These are phyloP conservation scores for Pelusios castaneus DNA, from an alignment of 2,113 vertebrate genomes.

Conservation along the genomic window DNA sequence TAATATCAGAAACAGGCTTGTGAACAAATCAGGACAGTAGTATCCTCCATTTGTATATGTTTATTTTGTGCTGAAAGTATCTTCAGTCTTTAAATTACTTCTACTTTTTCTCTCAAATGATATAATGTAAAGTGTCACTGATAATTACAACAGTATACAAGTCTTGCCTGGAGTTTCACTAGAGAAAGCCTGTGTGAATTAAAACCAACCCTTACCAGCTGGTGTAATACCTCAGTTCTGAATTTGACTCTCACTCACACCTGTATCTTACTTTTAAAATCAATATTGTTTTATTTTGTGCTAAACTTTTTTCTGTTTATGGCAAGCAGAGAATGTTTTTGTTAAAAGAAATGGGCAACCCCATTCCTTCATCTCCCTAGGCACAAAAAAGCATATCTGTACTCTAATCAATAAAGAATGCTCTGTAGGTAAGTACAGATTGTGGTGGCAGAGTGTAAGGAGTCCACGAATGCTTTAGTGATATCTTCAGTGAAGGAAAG, in stretches of 20 bases:
- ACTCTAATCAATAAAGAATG: constrained; percentile 53
- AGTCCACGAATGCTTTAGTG: constrained; percentile 74
- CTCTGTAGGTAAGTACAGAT: constrained; percentile 60
- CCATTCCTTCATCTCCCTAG: not conserved
- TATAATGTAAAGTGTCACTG: not conserved
- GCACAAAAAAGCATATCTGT: constrained; percentile 28
- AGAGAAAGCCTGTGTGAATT: not conserved
- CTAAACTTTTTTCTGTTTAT: not conserved
- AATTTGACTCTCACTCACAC: not conserved
- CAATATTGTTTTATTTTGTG: not conserved
- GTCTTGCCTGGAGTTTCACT: not conserved
- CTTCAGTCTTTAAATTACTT: not conserved
- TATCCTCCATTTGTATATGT: not conserved
- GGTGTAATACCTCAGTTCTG: not conserved
- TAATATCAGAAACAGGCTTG: not conserved
- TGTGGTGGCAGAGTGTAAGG: constrained; percentile 64
- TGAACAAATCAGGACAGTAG: not conserved
- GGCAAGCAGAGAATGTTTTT: not conserved
- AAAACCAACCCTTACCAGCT: not conserved
- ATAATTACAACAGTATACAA: not conserved
- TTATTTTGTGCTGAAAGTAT: not conserved
- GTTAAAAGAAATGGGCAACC: not conserved
- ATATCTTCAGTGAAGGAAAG: constrained; percentile 73
- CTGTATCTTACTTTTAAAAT: not conserved
- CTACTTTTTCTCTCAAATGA: not conserved